Evolutionary conservation across 2,888 invertebrate species (phyloP), one percentile per base, ranked within the genome.

Genomic region (Falcaria lacertinaria): DNA sequence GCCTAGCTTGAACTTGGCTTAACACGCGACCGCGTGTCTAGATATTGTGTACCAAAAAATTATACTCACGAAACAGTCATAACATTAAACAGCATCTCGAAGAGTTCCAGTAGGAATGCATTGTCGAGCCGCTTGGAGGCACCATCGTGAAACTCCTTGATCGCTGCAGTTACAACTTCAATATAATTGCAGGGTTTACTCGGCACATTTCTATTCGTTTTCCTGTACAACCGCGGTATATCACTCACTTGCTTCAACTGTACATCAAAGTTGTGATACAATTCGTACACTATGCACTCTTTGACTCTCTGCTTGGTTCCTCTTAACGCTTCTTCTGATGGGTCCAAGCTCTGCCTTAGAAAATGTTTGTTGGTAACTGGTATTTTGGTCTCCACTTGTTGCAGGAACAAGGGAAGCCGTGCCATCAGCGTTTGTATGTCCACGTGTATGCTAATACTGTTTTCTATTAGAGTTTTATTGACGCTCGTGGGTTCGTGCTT

Each of bases 171-270:
- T 56, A 94, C 90, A 44, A 91, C 89, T 33, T 92, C 92, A n/a
- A 96, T 93, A 69, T 98, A 98, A 14, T 90, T 78, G 51, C 97
- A 97, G 28, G 95, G 92, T 61, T 94, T 94, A 0, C 92, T 93
- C 0, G 98, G 97, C 17, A 94, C 90, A 57, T 95, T 97, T 50
- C 97, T 91, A 74, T 98, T 98, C 0, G 98, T 98, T 76, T 97
- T 94, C 42, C 98, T 91, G 76, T 97, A 98, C 43, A 98, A 86
- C 50, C 98, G 91, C 1, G 99, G 99, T 78, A 99, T 96, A 74
- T 98, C 97, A 58, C 93, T 95, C 3, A 98, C 97, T 90, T 95
- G 94, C 51, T 94, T 93, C 57, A 96, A 88, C 57, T 93, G 92
- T 16, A 88, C 75, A 40, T 91, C 86, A 64, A 92, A 80, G 55